These are phyloP conservation scores for Mellivora capensis DNA, from an alignment of 2,113 vertebrate species.

Conservation along the genomic window DNA sequence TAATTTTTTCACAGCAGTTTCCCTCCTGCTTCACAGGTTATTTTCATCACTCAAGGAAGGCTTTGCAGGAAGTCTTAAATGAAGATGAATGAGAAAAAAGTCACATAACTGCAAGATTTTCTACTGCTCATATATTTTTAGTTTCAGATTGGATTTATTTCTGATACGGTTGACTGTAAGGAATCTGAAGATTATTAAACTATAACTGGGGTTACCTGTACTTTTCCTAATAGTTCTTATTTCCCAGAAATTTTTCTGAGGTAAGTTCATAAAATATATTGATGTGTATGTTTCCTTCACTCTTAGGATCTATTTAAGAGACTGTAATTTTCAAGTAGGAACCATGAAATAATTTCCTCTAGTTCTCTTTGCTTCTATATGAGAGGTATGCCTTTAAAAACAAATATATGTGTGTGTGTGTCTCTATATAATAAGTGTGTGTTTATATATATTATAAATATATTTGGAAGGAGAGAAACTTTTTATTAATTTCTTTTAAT, in stretches of 20 bases:
- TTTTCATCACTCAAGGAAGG: conserved; percentile 35
- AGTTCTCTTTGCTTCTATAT: not conserved
- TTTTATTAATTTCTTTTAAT: conserved; percentile 72
- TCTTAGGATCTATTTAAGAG: not conserved
- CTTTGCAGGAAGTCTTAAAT: conserved; percentile 27
- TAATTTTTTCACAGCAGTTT: conserved; percentile 27
- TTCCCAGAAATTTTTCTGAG: not conserved
- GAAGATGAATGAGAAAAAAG: conserved; percentile 42
- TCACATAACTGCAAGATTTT: not conserved
- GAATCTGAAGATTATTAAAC: not conserved
- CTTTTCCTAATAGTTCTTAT: not conserved
- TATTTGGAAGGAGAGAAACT: conserved; percentile 16
- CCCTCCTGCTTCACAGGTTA: conserved; percentile 6
- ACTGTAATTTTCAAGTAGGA: conserved; percentile 32
- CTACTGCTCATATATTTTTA: conserved; percentile 27
- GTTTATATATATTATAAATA: not conserved
- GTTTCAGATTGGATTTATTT: conserved; percentile 43
- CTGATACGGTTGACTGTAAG: not conserved
- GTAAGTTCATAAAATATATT: not conserved
- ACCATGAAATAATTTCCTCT: conserved; percentile 17
- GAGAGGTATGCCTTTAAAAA: conserved; percentile 28
- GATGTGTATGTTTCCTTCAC: not conserved
- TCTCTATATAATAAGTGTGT: not conserved
- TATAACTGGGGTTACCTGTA: not conserved
- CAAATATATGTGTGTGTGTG: not conserved